Conservation (phyloP, 1,140 invertebrate species). For the Sarcophaga bullata region DNA sequence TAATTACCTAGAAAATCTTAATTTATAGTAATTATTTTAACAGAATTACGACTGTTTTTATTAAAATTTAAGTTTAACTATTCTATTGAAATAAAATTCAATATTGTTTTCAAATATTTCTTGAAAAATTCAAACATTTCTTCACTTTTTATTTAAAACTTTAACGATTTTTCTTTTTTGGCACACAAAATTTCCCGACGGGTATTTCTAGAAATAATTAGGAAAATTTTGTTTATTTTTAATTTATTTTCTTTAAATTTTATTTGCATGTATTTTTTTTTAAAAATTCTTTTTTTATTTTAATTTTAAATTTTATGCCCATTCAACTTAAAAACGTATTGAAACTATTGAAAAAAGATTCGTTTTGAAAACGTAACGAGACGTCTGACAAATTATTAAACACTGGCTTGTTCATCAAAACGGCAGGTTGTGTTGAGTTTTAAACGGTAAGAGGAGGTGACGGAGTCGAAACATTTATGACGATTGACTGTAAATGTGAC, state of each 20-base stretch:
- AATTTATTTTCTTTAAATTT: neutral
- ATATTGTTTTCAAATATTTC: no score
- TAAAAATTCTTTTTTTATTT: neutral
- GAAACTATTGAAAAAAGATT: neutral
- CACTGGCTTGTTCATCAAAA: constrained; percentile 1
- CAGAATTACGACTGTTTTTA: no score
- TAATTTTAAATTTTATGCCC: neutral
- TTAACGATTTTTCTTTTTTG: no score
- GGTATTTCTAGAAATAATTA: no score
- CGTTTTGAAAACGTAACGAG: constrained; percentile 26
- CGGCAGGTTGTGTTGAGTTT: neutral
- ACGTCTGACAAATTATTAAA: constrained; percentile 34
- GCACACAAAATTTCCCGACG: no score
- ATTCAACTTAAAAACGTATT: constrained; percentile 5
- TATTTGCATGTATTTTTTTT: neutral
- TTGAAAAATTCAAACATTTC: no score
- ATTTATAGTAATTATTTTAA: no score
- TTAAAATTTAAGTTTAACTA: no score
- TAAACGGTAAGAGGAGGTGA: neutral
- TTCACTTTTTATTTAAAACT: no score
- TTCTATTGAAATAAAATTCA: no score
- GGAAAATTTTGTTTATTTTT: neutral
- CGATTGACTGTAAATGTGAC: no score
- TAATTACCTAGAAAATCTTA: no score
- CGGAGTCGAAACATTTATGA: neutral